Conservation (phyloP, 2,888 invertebrate genomes). For the Cacoxenus indagator region DNA sequence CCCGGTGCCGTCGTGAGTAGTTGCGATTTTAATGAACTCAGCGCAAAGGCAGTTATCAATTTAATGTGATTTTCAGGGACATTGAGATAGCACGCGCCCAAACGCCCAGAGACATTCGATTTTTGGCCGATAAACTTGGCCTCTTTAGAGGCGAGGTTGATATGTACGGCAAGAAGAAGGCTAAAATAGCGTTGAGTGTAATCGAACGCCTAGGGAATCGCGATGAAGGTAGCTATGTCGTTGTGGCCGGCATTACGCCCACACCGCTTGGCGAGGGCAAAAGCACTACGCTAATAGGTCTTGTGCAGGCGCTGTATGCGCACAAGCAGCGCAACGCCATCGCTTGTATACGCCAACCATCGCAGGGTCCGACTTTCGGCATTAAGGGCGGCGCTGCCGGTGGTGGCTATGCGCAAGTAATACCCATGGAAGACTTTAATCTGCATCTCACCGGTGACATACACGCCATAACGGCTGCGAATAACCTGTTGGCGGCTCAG, state of each 20-base stretch:
- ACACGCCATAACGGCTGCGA: constrained; percentile 98
- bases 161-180: constrained; percentile 93
- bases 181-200: constrained; percentile 89
- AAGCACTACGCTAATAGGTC: constrained; percentile 93
- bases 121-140: constrained; percentile 88
- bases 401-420: constrained; percentile 95
- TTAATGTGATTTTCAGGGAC: constrained; percentile 75
- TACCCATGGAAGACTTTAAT: constrained; percentile 99
- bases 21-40: neutral
- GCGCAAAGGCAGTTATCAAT: constrained; percentile 35
- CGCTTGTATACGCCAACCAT: constrained; percentile 96
- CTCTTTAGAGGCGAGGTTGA: constrained; percentile 85
- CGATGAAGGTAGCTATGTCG: constrained; percentile 89
- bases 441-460: constrained; percentile 98
- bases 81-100: constrained; percentile 91
- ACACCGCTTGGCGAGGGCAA: constrained; percentile 99
- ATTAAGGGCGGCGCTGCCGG: constrained; percentile 97
- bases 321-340: constrained; percentile 89
- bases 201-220: constrained; percentile 80
- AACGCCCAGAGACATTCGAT: constrained; percentile 84
- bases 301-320: constrained; percentile 92
- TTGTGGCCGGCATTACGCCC: constrained; percentile 97
- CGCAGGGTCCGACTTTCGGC: constrained; percentile 99
- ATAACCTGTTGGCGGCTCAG: constrained; percentile 97
- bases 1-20: constrained; percentile 86